These are phyloP conservation scores for Drosophila athabasca DNA, from an alignment of 1,140 invertebrate species.

Conservation along the genomic window DNA sequence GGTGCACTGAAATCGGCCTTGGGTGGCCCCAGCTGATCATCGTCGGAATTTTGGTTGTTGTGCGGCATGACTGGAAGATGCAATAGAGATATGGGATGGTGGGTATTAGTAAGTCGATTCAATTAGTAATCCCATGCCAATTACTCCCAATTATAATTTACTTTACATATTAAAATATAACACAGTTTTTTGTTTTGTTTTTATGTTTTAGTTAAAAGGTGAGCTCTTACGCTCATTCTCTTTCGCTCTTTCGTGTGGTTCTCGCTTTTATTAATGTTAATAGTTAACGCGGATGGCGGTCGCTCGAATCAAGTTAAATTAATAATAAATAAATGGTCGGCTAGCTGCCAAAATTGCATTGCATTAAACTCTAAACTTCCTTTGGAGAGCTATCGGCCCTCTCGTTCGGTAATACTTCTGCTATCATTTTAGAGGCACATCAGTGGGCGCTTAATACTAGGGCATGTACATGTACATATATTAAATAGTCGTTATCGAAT, in stretches of 20 bases:
- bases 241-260: constrained; percentile 1
- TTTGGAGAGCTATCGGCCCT: constrained; percentile 22
- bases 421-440: constrained; percentile 35
- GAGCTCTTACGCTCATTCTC: constrained; percentile 6
- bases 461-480: too few species aligned
- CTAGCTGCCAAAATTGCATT: constrained; percentile 74
- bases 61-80: constrained; percentile 66
- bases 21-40: constrained; percentile 89
- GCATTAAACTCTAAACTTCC: constrained; percentile 48
- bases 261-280: constrained; percentile 53
- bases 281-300: constrained; percentile 25
- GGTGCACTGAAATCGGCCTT: constrained; percentile 92
- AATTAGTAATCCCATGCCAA: too few species aligned
- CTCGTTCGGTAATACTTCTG: constrained; percentile 54
- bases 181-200: too few species aligned
- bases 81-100: background rate
- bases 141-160: too few species aligned
- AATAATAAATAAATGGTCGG: constrained; percentile 61
- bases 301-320: constrained; percentile 53
- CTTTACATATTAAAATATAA: too few species aligned
- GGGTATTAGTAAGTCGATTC: too few species aligned
- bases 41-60: constrained; percentile 66
- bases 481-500: constrained; percentile 1
- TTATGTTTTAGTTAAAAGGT: too few species aligned
- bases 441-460: constrained; percentile 50